A percentile compares a stretch with the other conserved stretches of the same genome.
Conservation (phyloP, 2,797 vertebrate genomes). For the Schizopygopsis pylzovi region DNA sequence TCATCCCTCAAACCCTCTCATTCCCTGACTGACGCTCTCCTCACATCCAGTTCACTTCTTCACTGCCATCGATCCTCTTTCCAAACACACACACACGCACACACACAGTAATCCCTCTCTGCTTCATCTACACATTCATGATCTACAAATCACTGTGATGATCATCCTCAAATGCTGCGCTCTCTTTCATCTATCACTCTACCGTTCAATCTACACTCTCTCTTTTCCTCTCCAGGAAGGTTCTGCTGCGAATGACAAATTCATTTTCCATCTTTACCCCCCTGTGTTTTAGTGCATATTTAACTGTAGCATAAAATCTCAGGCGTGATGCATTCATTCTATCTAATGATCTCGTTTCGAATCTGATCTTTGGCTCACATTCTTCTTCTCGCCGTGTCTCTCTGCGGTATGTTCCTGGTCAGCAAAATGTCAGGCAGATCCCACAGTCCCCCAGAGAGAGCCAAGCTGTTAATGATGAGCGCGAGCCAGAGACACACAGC, state of each 20-base stretch:
- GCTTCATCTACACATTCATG: constrained; percentile 29
- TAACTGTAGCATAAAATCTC: not conserved
- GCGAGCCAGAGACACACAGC: constrained; percentile 53
- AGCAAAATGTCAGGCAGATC: constrained; percentile 64
- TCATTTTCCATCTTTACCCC: not conserved
- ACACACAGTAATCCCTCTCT: constrained; percentile 22
- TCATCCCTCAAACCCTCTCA: constrained; percentile 6
- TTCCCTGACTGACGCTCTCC: not conserved
- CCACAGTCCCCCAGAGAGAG: constrained; percentile 51
- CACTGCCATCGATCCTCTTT: not conserved
- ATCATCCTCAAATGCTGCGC: constrained; percentile 9
- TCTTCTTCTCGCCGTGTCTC: not conserved
- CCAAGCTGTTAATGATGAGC: constrained; percentile 59
- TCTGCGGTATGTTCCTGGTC: constrained; percentile 60
- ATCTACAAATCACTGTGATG: constrained; percentile 29
- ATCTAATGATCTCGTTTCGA: constrained; percentile 6
- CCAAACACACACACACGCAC: not conserved
- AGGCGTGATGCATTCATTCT: not conserved
- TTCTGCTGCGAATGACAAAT: constrained; percentile 14
- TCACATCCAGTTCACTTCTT: constrained; percentile 8
- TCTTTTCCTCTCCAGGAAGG: not conserved
- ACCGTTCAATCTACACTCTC: not conserved
- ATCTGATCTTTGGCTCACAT: not conserved
- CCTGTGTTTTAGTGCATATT: not conserved
- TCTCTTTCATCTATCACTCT: constrained; percentile 25